phyloP scores from a whole-genome alignment of 2,797 vertebrate species.

The Cossypha heuglini region DNA sequence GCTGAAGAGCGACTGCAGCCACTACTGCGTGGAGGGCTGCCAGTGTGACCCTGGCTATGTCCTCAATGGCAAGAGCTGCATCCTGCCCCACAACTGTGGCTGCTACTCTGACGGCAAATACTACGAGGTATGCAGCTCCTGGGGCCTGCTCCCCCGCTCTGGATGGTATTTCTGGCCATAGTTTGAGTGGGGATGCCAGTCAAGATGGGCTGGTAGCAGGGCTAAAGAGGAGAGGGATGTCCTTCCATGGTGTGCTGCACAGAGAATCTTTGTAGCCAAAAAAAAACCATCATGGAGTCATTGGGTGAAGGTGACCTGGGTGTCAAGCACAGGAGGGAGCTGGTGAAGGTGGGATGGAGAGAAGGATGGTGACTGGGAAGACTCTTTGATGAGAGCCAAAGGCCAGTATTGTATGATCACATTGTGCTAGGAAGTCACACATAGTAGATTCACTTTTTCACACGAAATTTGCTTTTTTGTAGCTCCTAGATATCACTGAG shows the following conservation, averaged over 20 bases:
- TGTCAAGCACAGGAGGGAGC: not conserved
- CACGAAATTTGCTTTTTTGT: rapidly evolving
- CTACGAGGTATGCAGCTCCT: constrained; percentile 81
- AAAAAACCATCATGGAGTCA: rapidly evolving
- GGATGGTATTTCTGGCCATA: not conserved
- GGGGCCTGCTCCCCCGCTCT: rapidly evolving
- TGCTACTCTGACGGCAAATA: constrained; percentile 96
- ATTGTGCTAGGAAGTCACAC: not conserved
- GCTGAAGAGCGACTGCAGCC: constrained; percentile 91
- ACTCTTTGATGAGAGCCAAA: not conserved
- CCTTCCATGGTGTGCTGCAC: rapidly evolving
- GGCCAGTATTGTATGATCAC: rapidly evolving
- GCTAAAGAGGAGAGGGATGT: not conserved
- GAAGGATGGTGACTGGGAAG: not conserved
- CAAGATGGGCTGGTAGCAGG: rapidly evolving
- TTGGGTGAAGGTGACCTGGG: not conserved
- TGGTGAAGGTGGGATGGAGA: not conserved
- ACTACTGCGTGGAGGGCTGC: constrained; percentile 95
- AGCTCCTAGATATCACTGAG: not conserved
- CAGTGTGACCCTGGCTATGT: constrained; percentile 94
- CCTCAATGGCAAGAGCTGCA: constrained; percentile 93
- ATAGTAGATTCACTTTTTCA: rapidly evolving
- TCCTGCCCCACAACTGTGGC: constrained; percentile 93
- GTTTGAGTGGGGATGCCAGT: rapidly evolving
- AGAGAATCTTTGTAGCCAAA: rapidly evolving